These are phyloP conservation scores for Crax fasciolata DNA, from an alignment of 2,797 vertebrate species.

Conservation along the genomic window DNA sequence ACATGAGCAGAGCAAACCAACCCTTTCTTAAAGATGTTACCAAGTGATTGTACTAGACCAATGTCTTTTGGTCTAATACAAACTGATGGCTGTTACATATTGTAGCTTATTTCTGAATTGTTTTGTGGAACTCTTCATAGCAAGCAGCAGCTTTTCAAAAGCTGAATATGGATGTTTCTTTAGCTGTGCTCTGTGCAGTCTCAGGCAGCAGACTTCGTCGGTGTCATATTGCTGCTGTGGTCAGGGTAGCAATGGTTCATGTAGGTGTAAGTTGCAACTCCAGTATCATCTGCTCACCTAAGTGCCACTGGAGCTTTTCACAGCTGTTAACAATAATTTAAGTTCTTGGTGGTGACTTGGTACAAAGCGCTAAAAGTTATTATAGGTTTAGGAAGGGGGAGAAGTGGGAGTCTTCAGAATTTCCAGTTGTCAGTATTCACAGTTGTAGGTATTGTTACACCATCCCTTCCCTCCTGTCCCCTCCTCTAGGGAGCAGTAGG, in stretches of 20 bases:
- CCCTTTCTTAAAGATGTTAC: background rate
- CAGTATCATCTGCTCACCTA: background rate
- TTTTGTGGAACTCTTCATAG: background rate
- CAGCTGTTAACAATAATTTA: background rate
- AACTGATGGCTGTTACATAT: background rate
- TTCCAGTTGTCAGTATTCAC: too few species aligned
- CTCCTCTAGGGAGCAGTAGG: background rate
- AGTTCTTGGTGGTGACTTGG: background rate
- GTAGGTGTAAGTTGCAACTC: background rate
- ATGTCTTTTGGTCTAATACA: background rate
- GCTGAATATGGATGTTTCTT: fast-evolving
- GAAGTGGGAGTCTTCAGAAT: background rate
- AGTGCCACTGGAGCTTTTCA: background rate
- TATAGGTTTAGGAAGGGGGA: background rate
- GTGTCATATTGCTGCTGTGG: background rate
- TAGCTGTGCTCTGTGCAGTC: background rate
- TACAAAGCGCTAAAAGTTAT: background rate
- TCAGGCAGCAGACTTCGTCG: background rate
- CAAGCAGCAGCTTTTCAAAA: background rate
- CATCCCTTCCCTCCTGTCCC: background rate
- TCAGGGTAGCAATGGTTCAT: background rate
- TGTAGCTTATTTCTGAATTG: background rate
- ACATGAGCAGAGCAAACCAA: background rate
- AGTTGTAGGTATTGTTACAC: background rate
- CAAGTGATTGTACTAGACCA: background rate